A percentile compares a stretch with the other conserved stretches of the same genome.
Evolutionary conservation across 2,113 vertebrate species (phyloP).

Genomic region (Tinamus guttatus): DNA sequence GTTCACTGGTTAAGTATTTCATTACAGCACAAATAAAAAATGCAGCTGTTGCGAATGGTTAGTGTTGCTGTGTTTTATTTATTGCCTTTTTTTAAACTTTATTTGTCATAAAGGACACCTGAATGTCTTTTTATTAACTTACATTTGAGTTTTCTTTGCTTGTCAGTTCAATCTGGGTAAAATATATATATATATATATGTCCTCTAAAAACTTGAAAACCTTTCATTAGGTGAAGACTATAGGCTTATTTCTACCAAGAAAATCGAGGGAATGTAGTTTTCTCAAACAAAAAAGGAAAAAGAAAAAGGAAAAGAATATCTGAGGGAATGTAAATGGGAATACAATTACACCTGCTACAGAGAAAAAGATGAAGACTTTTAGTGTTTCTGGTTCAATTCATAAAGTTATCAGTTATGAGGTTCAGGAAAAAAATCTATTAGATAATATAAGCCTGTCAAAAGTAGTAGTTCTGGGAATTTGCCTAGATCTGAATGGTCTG

Average conservation of each 20-base stretch:
- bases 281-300: not conserved
- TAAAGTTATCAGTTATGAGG: not conserved
- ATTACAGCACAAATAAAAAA: conserved; percentile 52
- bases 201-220: not conserved
- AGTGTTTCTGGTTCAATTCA: not conserved
- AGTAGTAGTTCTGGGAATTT: not conserved
- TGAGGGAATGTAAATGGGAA: not conserved
- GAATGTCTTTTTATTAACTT: conserved; percentile 24
- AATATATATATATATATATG: no score
- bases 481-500: not conserved
- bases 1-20: conserved; percentile 44
- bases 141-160: not conserved
- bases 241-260: not conserved
- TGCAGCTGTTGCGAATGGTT: conserved; percentile 39
- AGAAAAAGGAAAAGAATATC: not conserved
- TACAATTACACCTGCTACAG: not conserved
- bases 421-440: not conserved
- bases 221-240: not conserved
- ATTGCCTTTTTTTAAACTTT: conserved; percentile 39
- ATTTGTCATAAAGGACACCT: conserved; percentile 41
- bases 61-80: conserved; percentile 65
- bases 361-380: not conserved
- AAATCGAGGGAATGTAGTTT: not conserved
- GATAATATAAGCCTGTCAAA: not conserved
- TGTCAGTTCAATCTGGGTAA: not conserved